Evolutionary conservation across 2,888 invertebrate species (phyloP).

Genomic region (Isoperla grammatica): DNA sequence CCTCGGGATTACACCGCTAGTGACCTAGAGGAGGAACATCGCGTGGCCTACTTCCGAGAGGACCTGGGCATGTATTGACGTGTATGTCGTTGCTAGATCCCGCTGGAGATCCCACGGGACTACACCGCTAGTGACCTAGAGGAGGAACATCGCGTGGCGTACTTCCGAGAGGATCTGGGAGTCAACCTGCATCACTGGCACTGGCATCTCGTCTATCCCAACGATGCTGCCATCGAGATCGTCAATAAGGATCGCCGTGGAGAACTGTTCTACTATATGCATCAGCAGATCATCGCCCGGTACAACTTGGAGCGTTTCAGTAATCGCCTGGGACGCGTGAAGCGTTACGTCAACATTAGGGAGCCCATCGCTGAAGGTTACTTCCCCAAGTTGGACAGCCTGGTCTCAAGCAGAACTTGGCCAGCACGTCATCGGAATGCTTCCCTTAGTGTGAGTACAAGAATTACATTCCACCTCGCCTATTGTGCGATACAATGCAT

Average conservation of each 20-base stretch:
- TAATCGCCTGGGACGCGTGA: constrained; percentile 36
- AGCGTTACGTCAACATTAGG: constrained; percentile 35
- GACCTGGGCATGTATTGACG: constrained; percentile 79
- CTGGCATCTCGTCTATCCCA: constrained; percentile 48
- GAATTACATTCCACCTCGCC: no score
- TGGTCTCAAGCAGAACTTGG: constrained; percentile 41
- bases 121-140: constrained; percentile 41
- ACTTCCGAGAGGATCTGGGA: constrained; percentile 51
- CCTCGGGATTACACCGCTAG: constrained; percentile 71
- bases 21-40: constrained; percentile 68
- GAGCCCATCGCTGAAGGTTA: constrained; percentile 39
- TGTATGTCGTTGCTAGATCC: constrained; percentile 29
- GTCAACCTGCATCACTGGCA: constrained; percentile 53
- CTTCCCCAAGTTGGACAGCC: constrained; percentile 38
- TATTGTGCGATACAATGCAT: no score
- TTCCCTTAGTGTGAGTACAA: constrained; percentile 26
- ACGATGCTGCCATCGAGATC: constrained; percentile 36
- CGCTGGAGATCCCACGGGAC: constrained; percentile 39
- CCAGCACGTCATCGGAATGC: constrained; percentile 34
- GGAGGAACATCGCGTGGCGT: constrained; percentile 41
- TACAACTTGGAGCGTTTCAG: constrained; percentile 41
- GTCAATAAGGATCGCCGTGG: constrained; percentile 41
- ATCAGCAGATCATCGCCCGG: constrained; percentile 44
- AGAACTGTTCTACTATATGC: constrained; percentile 44
- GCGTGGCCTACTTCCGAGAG: constrained; percentile 77